Base-by-base conservation (phyloP, 2,113 vertebrate genomes). In the Apodemus speciosus region DNA sequence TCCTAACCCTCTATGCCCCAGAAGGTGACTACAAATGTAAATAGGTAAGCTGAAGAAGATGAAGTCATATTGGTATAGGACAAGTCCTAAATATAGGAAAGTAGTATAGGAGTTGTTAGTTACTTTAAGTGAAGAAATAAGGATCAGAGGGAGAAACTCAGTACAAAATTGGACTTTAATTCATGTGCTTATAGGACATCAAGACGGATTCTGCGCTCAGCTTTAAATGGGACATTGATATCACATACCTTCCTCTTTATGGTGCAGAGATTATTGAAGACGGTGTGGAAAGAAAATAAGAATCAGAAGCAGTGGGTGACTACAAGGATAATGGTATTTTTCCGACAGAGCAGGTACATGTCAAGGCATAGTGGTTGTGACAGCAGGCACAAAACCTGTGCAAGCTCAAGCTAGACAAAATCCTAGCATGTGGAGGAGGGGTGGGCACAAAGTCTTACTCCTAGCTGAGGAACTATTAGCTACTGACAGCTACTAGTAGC, bases 1-100 rank as follows among this genome's bases (percentile, higher is more conserved):
- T 88, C 40, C 11, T 58, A 68, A 66, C 20, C 3, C 56, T 51
- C 30, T 53, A 21, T 21, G 85, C 6, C 32, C 89, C 85, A 85
- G 72, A 77, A 79, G n/a, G 23, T 72, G 30, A 77, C 51, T 75
- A 58, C 38, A 88, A 88, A 88, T 76, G 11, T 69, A 90, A 87
- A 46, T 25, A 81, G 53, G 53, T 80, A 64, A 69, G 58, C 53
- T 21, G 13, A 85, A 58, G 15, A 43, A 58, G 15, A 43, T n/a
- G 49, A 8, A 9, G 46, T 49, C 25, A 66, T 18, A 56, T 9
- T 89, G 64, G 56, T 58, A 66, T 43, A 53, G 49, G 21, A 8
- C 16, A 40, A 68, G 9, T 0, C 56, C 38, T 18, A 84, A 40
- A 15, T 58, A 32, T 64, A 66, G 32, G 27, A 90, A 86, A 94